phyloP scores from a whole-genome alignment of 2,888 invertebrate species.

The Macrosiphum euphorbiae region DNA sequence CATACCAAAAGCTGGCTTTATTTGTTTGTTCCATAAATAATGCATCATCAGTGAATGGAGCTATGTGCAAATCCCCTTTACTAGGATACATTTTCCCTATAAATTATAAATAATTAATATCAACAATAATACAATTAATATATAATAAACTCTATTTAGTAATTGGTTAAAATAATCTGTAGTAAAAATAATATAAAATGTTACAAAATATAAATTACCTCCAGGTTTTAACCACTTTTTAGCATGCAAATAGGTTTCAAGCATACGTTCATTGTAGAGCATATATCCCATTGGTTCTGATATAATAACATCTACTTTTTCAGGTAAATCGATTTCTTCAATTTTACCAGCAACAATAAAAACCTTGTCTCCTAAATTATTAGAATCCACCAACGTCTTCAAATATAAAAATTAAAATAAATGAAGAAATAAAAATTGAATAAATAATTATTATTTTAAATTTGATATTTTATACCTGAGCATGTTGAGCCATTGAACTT shows the following conservation, averaged over 20 bases:
- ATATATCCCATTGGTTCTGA: conserved; percentile 99
- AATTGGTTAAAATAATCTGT: background rate
- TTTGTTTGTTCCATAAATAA: conserved; percentile 98
- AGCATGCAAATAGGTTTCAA: conserved; percentile 98
- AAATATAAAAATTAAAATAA: conserved; percentile 66
- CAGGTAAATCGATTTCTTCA: conserved; percentile 96
- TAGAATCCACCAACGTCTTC: conserved; percentile 87
- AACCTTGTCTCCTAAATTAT: conserved; percentile 89
- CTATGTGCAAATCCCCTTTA: conserved; percentile 95
- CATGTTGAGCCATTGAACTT: conserved; percentile 97
- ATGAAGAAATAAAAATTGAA: conserved; percentile 22
- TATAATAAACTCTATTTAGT: background rate
- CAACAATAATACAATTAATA: conserved; percentile 36
- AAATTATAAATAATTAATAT: conserved; percentile 65
- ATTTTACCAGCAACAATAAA: conserved; percentile 97
- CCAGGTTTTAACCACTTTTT: conserved; percentile 95
- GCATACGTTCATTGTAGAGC: conserved; percentile 99
- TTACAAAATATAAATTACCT: conserved; percentile 70
- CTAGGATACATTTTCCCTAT: conserved; percentile 97
- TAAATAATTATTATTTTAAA: background rate
- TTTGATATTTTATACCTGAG: conserved; percentile 74
- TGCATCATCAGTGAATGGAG: conserved; percentile 97
- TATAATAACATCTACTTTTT: conserved; percentile 95
- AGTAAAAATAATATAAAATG: background rate
- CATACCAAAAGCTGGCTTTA: conserved; percentile 96